Percentiles rank a stretch among this genome's conserved stretches.
Evolutionary conservation across 2,797 vertebrate species (phyloP).

Genomic region (Pseudotriccus pelzelni): DNA sequence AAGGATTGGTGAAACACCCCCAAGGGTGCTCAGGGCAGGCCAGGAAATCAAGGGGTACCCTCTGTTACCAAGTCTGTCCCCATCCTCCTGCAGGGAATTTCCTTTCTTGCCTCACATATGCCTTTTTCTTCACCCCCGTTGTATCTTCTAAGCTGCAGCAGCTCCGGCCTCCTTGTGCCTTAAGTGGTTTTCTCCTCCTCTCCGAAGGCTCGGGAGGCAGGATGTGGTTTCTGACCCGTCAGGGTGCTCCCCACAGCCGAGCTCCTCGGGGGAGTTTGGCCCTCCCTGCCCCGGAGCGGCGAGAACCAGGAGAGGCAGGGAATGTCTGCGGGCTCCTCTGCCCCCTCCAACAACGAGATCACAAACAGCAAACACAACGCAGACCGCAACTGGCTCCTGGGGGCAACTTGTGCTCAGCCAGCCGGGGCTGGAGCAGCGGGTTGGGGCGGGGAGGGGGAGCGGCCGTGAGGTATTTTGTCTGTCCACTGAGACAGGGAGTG

Average conservation of each 20-base stretch:
- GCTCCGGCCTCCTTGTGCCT: not conserved
- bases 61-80: not conserved
- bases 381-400: not conserved
- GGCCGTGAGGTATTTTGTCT: conserved; percentile 74
- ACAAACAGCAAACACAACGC: not conserved
- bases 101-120: not conserved
- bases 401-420: not conserved
- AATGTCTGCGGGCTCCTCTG: not conserved
- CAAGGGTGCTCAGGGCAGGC: not conserved
- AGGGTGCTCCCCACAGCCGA: not conserved
- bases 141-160: not conserved
- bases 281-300: not conserved
- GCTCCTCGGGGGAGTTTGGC: not conserved
- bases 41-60: not conserved
- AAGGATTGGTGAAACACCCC: not conserved
- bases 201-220: not conserved
- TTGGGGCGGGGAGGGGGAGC: conserved; percentile 38
- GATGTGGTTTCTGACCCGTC: conserved; percentile 24
- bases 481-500: conserved; percentile 59
- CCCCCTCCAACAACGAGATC: not conserved
- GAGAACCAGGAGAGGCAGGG: not conserved
- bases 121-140: not conserved
- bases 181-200: not conserved
- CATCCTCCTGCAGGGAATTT: not conserved
- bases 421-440: conserved; percentile 16